Conservation (phyloP, 2,888 invertebrate species). For the Thera obeliscata region DNA sequence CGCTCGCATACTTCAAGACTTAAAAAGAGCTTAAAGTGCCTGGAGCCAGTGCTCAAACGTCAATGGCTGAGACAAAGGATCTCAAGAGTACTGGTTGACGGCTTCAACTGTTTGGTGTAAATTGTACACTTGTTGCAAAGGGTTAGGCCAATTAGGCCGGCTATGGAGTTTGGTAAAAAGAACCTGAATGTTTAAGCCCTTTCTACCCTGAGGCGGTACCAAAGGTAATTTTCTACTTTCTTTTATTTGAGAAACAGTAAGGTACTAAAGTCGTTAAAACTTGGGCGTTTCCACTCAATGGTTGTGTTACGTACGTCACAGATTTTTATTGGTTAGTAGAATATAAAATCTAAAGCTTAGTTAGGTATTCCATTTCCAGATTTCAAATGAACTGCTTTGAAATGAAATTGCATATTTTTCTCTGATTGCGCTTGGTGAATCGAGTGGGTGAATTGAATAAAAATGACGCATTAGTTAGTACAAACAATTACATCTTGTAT, state of each 20-base stretch:
- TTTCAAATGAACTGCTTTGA: not conserved
- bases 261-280: too few species aligned
- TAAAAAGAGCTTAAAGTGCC: constrained; percentile 20
- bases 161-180: not conserved
- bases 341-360: too few species aligned
- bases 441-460: not conserved
- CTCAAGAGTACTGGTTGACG: constrained; percentile 22
- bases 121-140: constrained; percentile 23
- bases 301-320: too few species aligned
- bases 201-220: not conserved
- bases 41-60: constrained; percentile 18
- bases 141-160: constrained; percentile 19
- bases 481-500: constrained; percentile 9
- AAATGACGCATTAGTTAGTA: not conserved
- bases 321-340: too few species aligned
- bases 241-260: not conserved
- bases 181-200: not conserved
- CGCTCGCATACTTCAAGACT: constrained; percentile 7
- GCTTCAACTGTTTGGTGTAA: constrained; percentile 14
- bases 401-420: not conserved
- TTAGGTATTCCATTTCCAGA: not conserved
- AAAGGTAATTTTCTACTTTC: not conserved
- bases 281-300: too few species aligned
- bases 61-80: constrained; percentile 25
- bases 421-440: not conserved